These are phyloP conservation scores for Drosophila fuyamai DNA, from an alignment of 1,140 invertebrate species.

Conservation along the genomic window DNA sequence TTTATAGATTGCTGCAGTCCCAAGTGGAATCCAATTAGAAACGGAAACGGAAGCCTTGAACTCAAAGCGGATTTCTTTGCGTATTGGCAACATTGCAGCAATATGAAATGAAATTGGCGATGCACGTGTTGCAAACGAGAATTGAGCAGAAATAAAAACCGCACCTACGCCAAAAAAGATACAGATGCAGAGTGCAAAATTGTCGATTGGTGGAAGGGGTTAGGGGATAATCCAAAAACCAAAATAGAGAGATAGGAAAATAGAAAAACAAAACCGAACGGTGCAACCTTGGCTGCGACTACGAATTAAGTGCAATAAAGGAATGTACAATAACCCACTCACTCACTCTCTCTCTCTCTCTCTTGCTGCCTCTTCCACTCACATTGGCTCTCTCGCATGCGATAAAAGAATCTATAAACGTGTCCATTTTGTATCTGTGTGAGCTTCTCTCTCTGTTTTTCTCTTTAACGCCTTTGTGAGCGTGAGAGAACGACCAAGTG, in stretches of 20 bases:
- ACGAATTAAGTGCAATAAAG: constrained; percentile 22
- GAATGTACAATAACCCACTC: constrained; percentile 28
- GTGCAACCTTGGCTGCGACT: constrained; percentile 58
- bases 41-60: constrained; percentile 42
- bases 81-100: constrained; percentile 38
- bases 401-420: constrained; percentile 56
- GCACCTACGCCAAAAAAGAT: constrained; percentile 50
- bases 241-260: constrained; percentile 24
- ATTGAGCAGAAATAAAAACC: constrained; percentile 14
- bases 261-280: constrained; percentile 52
- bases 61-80: constrained; percentile 18
- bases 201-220: constrained; percentile 2
- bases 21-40: constrained; percentile 21
- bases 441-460: constrained; percentile 10
- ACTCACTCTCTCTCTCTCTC: neutral
- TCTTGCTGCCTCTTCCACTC: neutral
- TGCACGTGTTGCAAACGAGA: constrained; percentile 52
- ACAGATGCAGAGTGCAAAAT: constrained; percentile 22
- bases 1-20: constrained; percentile 5
- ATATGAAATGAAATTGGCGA: constrained; percentile 13
- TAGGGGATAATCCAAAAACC: constrained; percentile 15
- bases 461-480: constrained; percentile 5
- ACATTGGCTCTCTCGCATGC: constrained; percentile 55
- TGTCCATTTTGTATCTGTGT: constrained; percentile 64
- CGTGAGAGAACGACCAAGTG: constrained; percentile 22